A percentile compares a stretch with the other conserved stretches of the same genome.
Evolutionary conservation across 1,140 invertebrate genomes (phyloP).

Genomic region (Drosophila pachea): DNA sequence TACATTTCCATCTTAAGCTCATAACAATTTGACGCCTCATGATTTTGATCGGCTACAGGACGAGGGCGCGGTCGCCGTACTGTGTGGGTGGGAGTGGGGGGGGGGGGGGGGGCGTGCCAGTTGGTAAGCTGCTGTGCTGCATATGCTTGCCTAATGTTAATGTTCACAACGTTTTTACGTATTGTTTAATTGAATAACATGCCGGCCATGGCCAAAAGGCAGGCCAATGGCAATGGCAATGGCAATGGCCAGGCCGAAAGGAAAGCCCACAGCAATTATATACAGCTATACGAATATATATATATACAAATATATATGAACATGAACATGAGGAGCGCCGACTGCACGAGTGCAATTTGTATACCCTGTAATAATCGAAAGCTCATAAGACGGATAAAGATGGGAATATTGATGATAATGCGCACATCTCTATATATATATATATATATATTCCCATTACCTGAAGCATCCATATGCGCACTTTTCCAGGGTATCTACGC

Average conservation of each 20-base stretch:
- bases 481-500: not conserved
- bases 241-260: conserved; percentile 30
- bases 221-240: conserved; percentile 62
- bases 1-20: conserved; percentile 66
- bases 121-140: not conserved
- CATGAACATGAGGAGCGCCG: not conserved
- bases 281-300: not conserved
- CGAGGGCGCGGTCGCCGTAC: conserved; percentile 4
- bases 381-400: not conserved
- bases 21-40: conserved; percentile 78
- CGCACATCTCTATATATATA: not conserved
- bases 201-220: conserved; percentile 25
- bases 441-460: no score
- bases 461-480: no score
- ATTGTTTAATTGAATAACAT: conserved; percentile 75
- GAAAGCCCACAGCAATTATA: conserved; percentile 11
- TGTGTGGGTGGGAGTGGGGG: no score
- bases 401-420: not conserved
- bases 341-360: conserved; percentile 12
- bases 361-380: conserved; percentile 5
- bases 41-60: conserved; percentile 55
- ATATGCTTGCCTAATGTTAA: conserved; percentile 33
- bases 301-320: not conserved
- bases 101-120: not conserved
- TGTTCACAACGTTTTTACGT: conserved; percentile 51